Evolutionary conservation across 2,888 invertebrate species (phyloP).

Genomic region (Labia minor): DNA sequence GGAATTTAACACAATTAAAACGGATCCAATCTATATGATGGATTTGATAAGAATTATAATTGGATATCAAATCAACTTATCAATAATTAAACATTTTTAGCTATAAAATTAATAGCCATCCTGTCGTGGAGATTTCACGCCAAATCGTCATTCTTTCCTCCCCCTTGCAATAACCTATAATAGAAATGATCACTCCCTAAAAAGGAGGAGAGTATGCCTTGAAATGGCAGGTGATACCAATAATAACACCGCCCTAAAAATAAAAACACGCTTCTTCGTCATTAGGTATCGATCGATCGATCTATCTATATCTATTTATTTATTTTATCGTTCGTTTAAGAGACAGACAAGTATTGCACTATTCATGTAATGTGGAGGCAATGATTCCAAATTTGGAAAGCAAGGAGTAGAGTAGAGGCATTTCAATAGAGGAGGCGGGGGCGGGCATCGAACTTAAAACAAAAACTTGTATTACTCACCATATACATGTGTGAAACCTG

Average conservation of each 20-base stretch:
- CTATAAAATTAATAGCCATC: not conserved
- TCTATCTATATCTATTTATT: not conserved
- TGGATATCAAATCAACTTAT: no score
- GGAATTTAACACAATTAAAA: no score
- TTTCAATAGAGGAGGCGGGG: not conserved
- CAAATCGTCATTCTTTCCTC: not conserved
- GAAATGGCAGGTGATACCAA: not conserved
- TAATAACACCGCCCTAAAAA: not conserved
- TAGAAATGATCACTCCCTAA: not conserved
- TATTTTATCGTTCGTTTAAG: not conserved
- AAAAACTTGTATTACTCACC: not conserved
- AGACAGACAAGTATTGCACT: not conserved
- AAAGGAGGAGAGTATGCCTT: not conserved
- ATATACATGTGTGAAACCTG: not conserved
- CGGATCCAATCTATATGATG: no score
- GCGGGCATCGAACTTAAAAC: not conserved
- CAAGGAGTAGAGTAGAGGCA: not conserved
- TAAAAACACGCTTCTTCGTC: not conserved
- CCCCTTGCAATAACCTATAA: not conserved
- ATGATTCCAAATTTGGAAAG: not conserved
- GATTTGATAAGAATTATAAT: not conserved
- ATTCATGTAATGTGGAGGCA: not conserved
- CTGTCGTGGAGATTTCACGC: not conserved
- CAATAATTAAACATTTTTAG: not conserved
- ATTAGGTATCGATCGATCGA: no score